These are phyloP conservation scores for Drosophila mettleri DNA, from an alignment of 2,888 invertebrate species.

Conservation along the genomic window DNA sequence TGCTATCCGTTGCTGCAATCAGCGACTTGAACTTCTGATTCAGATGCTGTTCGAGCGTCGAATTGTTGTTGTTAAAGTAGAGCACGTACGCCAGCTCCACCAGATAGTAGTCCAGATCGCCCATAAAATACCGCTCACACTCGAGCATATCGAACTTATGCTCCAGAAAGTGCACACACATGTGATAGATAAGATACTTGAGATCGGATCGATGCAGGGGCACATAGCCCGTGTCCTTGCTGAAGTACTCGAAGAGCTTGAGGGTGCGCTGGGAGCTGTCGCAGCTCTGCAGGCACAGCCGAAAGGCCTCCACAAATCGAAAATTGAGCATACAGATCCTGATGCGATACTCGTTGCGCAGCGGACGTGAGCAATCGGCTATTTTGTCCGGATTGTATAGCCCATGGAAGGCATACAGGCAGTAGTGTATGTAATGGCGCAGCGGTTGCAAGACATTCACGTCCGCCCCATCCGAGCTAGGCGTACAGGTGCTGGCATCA, in stretches of 20 bases:
- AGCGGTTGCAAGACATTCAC: slow-evolving; percentile 60
- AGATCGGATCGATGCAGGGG: slow-evolving; percentile 84
- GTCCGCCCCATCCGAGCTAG: slow-evolving; percentile 50
- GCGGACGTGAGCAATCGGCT: slow-evolving; percentile 76
- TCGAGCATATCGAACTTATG: slow-evolving; percentile 82
- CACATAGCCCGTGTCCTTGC: slow-evolving; percentile 85
- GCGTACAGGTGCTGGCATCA: slow-evolving; percentile 65
- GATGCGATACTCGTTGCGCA: slow-evolving; percentile 83
- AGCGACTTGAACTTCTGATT: slow-evolving; percentile 83
- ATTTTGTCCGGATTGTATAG: slow-evolving; percentile 84
- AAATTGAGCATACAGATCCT: slow-evolving; percentile 85
- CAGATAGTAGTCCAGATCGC: slow-evolving; percentile 84
- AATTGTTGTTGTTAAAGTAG: slow-evolving; percentile 85
- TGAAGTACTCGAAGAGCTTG: slow-evolving; percentile 85
- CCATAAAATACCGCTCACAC: slow-evolving; percentile 84
- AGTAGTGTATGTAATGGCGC: slow-evolving; percentile 85
- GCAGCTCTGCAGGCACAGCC: slow-evolving; percentile 82
- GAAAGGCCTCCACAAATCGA: slow-evolving; percentile 84
- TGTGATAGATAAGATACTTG: slow-evolving; percentile 84
- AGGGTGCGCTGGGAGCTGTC: slow-evolving; percentile 79
- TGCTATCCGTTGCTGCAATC: slow-evolving; percentile 70
- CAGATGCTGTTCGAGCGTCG: slow-evolving; percentile 82
- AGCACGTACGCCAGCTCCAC: slow-evolving; percentile 84
- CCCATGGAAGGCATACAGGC: slow-evolving; percentile 85
- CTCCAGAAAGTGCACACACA: slow-evolving; percentile 83